Percentiles rank a stretch among this genome's conserved stretches.
Conservation (phyloP, 2,113 vertebrate species). For the Syngnathus floridae region DNA sequence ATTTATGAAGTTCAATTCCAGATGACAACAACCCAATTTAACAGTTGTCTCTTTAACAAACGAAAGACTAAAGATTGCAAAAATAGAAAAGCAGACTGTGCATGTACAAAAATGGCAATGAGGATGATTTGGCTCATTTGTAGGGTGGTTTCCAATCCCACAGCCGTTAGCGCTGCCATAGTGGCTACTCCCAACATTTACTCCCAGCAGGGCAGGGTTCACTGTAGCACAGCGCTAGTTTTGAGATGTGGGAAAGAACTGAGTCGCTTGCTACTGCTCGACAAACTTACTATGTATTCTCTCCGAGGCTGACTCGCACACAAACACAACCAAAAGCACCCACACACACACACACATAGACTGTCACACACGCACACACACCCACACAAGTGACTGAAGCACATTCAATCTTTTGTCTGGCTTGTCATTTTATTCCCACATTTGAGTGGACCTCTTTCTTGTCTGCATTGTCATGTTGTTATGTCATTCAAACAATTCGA, state of each 20-base stretch:
- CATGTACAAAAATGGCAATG: slow-evolving; percentile 48
- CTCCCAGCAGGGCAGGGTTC: slow-evolving; percentile 47
- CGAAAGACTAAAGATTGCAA: not conserved
- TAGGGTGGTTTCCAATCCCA: slow-evolving; percentile 48
- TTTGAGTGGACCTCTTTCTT: not conserved
- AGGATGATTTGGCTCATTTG: slow-evolving; percentile 28
- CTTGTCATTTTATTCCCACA: slow-evolving; percentile 1
- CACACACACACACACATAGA: not conserved
- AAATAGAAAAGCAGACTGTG: not conserved
- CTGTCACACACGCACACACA: not conserved
- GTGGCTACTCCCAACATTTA: slow-evolving; percentile 23
- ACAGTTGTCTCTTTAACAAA: not conserved
- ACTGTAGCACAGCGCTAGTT: slow-evolving; percentile 19
- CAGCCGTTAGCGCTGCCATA: slow-evolving; percentile 30
- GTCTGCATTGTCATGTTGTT: not conserved
- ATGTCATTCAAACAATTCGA: not conserved
- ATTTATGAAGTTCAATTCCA: not conserved
- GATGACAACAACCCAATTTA: not conserved
- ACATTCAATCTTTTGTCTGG: slow-evolving; percentile 1
- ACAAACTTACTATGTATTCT: slow-evolving; percentile 8
- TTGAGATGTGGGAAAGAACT: slow-evolving; percentile 45
- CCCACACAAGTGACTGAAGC: not conserved
- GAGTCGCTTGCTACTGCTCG: slow-evolving; percentile 16
- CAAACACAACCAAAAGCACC: not conserved
- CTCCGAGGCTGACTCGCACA: not conserved